These are phyloP conservation scores for Anoplopoma fimbria DNA, from an alignment of 2,113 vertebrate species.

Conservation along the genomic window DNA sequence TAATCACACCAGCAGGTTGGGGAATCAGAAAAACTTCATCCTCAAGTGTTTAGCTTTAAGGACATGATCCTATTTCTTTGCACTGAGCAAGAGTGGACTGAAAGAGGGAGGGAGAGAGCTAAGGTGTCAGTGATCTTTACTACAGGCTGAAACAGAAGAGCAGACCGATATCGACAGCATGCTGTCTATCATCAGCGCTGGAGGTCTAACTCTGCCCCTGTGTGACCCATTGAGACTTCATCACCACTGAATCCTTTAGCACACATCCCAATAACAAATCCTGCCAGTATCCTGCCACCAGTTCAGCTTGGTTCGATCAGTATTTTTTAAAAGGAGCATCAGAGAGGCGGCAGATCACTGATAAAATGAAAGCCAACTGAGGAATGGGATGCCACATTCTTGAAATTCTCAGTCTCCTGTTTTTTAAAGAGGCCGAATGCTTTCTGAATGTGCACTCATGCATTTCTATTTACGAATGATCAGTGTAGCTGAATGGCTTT, in stretches of 20 bases:
- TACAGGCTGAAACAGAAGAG: constrained; percentile 59
- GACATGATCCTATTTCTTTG: constrained; percentile 72
- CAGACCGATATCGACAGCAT: constrained; percentile 52
- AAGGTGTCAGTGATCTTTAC: constrained; percentile 64
- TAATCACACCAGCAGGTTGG: constrained; percentile 82
- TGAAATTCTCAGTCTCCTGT: constrained; percentile 45
- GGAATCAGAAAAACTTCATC: constrained; percentile 78
- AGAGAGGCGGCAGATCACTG: background rate
- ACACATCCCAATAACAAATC: constrained; percentile 22
- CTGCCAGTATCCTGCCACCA: background rate
- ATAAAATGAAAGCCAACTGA: constrained; percentile 39
- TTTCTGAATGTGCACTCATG: constrained; percentile 4
- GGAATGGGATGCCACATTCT: constrained; percentile 40
- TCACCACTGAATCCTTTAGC: constrained; percentile 36
- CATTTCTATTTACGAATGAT: constrained; percentile 28
- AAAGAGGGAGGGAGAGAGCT: constrained; percentile 43
- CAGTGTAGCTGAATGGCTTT: constrained; percentile 27
- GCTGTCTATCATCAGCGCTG: constrained; percentile 51
- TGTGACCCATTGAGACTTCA: constrained; percentile 37
- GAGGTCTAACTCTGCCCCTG: constrained; percentile 37
- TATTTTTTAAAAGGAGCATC: constrained; percentile 20
- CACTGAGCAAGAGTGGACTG: constrained; percentile 58
- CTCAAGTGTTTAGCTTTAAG: constrained; percentile 80
- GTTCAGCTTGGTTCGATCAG: background rate
- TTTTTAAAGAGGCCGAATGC: background rate